These are phyloP conservation scores for Hyposoter dolosus DNA, from an alignment of 2,888 invertebrate species.

Conservation along the genomic window DNA sequence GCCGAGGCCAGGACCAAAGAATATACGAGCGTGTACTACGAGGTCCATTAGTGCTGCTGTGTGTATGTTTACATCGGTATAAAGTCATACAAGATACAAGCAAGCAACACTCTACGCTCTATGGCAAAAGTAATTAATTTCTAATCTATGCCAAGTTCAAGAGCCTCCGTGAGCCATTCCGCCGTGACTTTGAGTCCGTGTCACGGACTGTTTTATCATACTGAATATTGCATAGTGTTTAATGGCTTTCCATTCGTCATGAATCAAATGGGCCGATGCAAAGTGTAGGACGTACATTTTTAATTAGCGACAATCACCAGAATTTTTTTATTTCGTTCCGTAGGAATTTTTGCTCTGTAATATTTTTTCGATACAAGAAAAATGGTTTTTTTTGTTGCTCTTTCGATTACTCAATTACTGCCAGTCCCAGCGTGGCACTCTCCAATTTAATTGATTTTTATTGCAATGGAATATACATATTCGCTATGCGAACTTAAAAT, in stretches of 20 bases:
- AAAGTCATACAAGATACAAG: constrained; percentile 1
- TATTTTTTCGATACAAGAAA: neutral
- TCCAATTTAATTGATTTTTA: too few species aligned
- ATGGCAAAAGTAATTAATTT: constrained; percentile 46
- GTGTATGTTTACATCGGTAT: neutral
- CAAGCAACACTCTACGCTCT: constrained; percentile 12
- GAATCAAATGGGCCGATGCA: neutral
- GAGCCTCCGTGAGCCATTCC: constrained; percentile 8
- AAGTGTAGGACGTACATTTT: neutral
- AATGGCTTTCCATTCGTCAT: neutral
- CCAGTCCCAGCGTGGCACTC: neutral
- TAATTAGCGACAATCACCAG: neutral
- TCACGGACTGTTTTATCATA: neutral
- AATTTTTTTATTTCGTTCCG: too few species aligned
- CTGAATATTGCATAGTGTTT: neutral
- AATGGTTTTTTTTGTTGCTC: neutral
- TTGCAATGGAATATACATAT: neutral
- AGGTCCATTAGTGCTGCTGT: constrained; percentile 6
- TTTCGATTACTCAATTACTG: neutral
- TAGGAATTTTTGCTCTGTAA: neutral
- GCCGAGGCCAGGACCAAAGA: constrained; percentile 55
- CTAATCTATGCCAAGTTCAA: constrained; percentile 36
- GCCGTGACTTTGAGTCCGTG: neutral
- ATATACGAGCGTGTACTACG: neutral
- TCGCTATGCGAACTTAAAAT: neutral